These are phyloP conservation scores for Archaeoteleia sp. DNA, from an alignment of 2,888 invertebrate genomes.

Conservation along the genomic window DNA sequence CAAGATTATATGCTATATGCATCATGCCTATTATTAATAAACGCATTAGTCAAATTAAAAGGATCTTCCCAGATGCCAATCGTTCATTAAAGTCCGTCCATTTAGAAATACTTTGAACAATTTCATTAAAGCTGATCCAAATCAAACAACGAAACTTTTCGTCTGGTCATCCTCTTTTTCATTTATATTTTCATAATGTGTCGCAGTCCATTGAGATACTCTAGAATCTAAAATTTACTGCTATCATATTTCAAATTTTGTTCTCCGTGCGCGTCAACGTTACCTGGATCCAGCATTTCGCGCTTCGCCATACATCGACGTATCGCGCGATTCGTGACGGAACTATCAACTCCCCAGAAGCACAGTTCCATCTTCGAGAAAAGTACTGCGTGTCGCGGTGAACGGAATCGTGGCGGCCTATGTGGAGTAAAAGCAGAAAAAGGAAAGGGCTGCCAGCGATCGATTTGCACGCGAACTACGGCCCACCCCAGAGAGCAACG, in stretches of 20 bases:
- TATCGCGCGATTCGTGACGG: conserved; percentile 56
- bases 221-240: conserved; percentile 8
- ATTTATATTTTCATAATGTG: neutral
- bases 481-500: conserved; percentile 31
- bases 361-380: conserved; percentile 62
- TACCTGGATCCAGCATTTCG: conserved; percentile 34
- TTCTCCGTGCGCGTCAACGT: conserved; percentile 23
- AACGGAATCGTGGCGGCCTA: conserved; percentile 38
- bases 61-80: too few relatives aligned
- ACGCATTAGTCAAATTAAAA: too few relatives aligned
- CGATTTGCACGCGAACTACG: conserved; percentile 63
- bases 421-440: conserved; percentile 38
- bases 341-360: conserved; percentile 58
- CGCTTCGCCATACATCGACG: conserved; percentile 37
- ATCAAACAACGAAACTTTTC: too few relatives aligned
- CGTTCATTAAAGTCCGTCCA: too few relatives aligned
- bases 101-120: too few relatives aligned
- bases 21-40: too few relatives aligned
- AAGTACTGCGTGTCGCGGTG: conserved; percentile 59
- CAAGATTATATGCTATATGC: too few relatives aligned
- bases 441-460: conserved; percentile 56
- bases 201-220: conserved; percentile 1
- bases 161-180: too few relatives aligned
- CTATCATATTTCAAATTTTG: conserved; percentile 36
- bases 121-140: too few relatives aligned